Evolutionary conservation across 2,888 invertebrate species (phyloP).

Genomic region (Euclidia mi): DNA sequence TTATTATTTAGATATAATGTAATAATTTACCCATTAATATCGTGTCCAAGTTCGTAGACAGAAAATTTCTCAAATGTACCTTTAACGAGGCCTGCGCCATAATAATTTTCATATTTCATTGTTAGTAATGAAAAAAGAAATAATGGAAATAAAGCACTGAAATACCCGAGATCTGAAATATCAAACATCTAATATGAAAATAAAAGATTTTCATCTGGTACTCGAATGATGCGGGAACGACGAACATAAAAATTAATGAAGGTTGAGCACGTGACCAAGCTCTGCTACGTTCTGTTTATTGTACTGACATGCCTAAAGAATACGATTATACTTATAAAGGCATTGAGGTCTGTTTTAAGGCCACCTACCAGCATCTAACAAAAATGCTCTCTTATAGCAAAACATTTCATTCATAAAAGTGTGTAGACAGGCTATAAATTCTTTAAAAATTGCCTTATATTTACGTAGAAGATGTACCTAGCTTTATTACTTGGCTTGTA

Average conservation of each 20-base stretch:
- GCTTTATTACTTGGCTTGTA: constrained; percentile 64
- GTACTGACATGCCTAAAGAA: constrained; percentile 21
- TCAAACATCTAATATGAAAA: constrained; percentile 20
- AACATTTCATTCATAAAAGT: constrained; percentile 42
- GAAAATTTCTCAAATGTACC: too few relatives aligned
- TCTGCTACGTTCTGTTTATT: constrained; percentile 43
- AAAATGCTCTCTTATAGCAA: constrained; percentile 22
- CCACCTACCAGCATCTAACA: too few relatives aligned
- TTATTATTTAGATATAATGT: too few relatives aligned
- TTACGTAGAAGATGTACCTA: constrained; percentile 41
- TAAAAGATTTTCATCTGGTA: constrained; percentile 23
- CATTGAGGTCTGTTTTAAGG: constrained; percentile 27
- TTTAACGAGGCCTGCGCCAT: too few relatives aligned
- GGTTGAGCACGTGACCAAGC: constrained; percentile 40
- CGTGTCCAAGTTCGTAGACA: too few relatives aligned
- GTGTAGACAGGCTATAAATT: constrained; percentile 51
- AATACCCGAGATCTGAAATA: too few relatives aligned
- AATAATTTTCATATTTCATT: too few relatives aligned
- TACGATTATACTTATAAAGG: constrained; percentile 38
- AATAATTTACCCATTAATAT: too few relatives aligned
- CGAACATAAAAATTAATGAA: constrained; percentile 53
- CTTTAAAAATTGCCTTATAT: constrained; percentile 42
- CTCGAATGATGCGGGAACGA: constrained; percentile 31
- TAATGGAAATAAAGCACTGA: too few relatives aligned
- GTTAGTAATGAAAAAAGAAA: too few relatives aligned